Evolutionary conservation across 30 jellyfish, hydroid and myxozoan species (phyloP).

Genomic region (Aurelia aurita complex sp. Pacific): DNA sequence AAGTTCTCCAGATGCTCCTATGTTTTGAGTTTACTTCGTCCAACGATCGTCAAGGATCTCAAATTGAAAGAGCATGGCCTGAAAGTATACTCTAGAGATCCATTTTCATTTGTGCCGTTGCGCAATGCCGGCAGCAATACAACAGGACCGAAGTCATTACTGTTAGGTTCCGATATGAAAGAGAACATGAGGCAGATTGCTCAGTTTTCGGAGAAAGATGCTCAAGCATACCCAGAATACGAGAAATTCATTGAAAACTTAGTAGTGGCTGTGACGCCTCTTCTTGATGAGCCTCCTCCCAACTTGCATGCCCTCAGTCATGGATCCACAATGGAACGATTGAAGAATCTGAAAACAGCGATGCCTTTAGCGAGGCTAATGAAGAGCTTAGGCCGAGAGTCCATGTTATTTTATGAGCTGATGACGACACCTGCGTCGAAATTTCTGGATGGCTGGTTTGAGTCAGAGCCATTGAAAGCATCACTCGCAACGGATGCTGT

Average conservation of each 20-base stretch:
- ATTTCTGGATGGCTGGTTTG: slow-evolving; percentile 64
- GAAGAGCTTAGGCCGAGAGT: slow-evolving; percentile 39
- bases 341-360: slow-evolving; percentile 15
- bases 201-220: slow-evolving; percentile 55
- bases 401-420: slow-evolving; percentile 46
- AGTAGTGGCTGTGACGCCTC: slow-evolving; percentile 48
- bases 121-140: slow-evolving; percentile 25
- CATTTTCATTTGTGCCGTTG: slow-evolving; percentile 50
- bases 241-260: slow-evolving; percentile 46
- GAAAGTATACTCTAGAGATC: slow-evolving; percentile 47
- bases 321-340: slow-evolving; percentile 12
- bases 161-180: slow-evolving; percentile 48
- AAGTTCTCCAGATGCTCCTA: slow-evolving; percentile 65
- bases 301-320: slow-evolving; percentile 29
- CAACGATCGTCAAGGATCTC: slow-evolving; percentile 49
- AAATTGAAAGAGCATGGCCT: slow-evolving; percentile 48
- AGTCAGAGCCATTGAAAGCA: slow-evolving; percentile 53
- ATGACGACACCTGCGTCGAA: slow-evolving; percentile 65
- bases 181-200: slow-evolving; percentile 44
- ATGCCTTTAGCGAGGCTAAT: slow-evolving; percentile 27
- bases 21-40: slow-evolving; percentile 55
- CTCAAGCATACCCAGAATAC: slow-evolving; percentile 47
- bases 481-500: slow-evolving; percentile 55
- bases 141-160: slow-evolving; percentile 42
- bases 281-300: slow-evolving; percentile 68